Base-by-base conservation (phyloP, 2,888 invertebrate species). In the Phragmatobia fuliginosa region DNA sequence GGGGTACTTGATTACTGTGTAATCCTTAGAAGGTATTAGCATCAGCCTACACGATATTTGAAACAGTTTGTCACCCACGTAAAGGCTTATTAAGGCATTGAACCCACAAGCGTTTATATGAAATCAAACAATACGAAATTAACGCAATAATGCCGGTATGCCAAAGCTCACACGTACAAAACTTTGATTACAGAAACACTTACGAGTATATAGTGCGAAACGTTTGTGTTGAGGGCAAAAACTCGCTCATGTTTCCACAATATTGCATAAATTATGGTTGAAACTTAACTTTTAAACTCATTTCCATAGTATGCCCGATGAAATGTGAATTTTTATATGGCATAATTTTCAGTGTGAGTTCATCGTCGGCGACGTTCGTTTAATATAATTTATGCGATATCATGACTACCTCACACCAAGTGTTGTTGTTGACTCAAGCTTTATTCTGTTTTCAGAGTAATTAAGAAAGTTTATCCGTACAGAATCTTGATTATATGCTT, bases 341-440 rank as follows among this genome's bases (percentile, higher is more conserved):
- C 68, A 73, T 73, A 73, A 76, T 78, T 75, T 76, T 75, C 70
- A 69, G 62, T 71, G 32, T 64, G 66, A 62, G 60, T 76, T 71
- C 63, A 71, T 69, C 56, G 64, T 70, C 61, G 66, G n/a, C 36
- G 61, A 73, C 73, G 66, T 70, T 66, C 68, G 63, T 74, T 79
- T 72, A 78, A 73, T 74, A 73, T 77, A 84, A 87, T 85, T 85
- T 87, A 87, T 88, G 84, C 84, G 77, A 72, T 79, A 85, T 83
- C 84, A 83, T 81, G 81, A 70, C 77, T 73, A 73, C 80, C 76
- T n/a, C 70, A 66, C 72, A 67, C 71, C 52, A 69, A n/a, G 68
- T 74, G 74, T 76, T 66, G 73, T 41, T 74, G 72, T 73, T 72
- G 62, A 62, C 71, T 66, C 66, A 61, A 64, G 70, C 52, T 70